Percentiles rank a stretch among this genome's conserved stretches.
Conservation (phyloP, 1,140 invertebrate species). For the Lepidotrigona ventralis region DNA sequence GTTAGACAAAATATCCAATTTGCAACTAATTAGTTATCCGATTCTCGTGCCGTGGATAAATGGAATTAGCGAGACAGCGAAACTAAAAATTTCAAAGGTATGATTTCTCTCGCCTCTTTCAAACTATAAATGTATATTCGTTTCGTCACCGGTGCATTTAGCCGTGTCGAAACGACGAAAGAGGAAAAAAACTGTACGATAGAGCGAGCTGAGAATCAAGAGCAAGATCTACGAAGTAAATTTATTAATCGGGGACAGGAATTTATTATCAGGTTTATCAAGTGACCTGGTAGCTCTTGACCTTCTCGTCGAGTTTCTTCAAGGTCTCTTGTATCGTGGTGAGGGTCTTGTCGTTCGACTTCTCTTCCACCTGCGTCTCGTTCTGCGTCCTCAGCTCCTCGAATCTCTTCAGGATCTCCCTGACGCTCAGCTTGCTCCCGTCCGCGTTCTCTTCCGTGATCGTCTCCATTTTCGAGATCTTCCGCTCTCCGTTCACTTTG, state of each 20-base stretch:
- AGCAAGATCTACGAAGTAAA: conserved; percentile 7
- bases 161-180: neutral
- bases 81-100: neutral
- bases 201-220: neutral
- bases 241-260: conserved; percentile 43
- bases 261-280: conserved; percentile 40
- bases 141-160: neutral
- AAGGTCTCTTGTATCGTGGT: conserved; percentile 79
- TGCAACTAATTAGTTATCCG: neutral
- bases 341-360: conserved; percentile 75
- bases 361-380: conserved; percentile 69
- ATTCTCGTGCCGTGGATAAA: neutral
- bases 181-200: neutral
- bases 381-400: conserved; percentile 84
- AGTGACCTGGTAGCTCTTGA: conserved; percentile 77
- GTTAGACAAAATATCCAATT: neutral
- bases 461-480: conserved; percentile 84
- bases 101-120: neutral
- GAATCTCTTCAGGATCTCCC: conserved; percentile 89
- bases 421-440: conserved; percentile 87
- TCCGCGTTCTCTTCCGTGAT: conserved; percentile 88
- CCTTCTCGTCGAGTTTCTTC: conserved; percentile 79
- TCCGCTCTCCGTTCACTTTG: conserved; percentile 67
- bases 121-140: neutral
- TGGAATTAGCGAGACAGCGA: neutral